Percentiles rank a stretch among this genome's conserved stretches.
Conservation (phyloP, 1,140 invertebrate species). For the Thaumetopoea pityocampa region DNA sequence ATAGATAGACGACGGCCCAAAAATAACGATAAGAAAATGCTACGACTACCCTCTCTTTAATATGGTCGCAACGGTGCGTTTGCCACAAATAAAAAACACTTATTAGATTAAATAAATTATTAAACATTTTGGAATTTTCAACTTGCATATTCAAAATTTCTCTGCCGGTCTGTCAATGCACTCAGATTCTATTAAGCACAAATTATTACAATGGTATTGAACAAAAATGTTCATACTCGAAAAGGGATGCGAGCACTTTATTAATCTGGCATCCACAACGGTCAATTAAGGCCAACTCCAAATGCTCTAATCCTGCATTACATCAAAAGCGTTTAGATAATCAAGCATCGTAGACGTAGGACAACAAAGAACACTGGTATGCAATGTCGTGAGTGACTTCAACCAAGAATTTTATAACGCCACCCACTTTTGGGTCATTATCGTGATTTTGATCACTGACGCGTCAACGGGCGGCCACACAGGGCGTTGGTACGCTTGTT, state of each 20-base stretch:
- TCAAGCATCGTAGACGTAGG: slow-evolving; percentile 36
- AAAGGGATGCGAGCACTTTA: slow-evolving; percentile 21
- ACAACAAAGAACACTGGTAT: slow-evolving; percentile 36
- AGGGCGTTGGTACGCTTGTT: slow-evolving; percentile 47
- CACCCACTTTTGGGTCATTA: slow-evolving; percentile 52
- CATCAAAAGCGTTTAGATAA: slow-evolving; percentile 48
- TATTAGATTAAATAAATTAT: too few relatives aligned
- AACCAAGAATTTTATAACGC: slow-evolving; percentile 62
- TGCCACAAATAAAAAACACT: too few relatives aligned
- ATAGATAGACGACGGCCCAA: too few relatives aligned
- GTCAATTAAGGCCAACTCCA: slow-evolving; percentile 37
- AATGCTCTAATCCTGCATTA: slow-evolving; percentile 29
- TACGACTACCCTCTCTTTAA: too few relatives aligned
- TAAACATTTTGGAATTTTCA: too few relatives aligned
- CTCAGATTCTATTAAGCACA: too few relatives aligned
- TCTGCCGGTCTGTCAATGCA: too few relatives aligned
- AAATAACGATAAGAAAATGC: too few relatives aligned
- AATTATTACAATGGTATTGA: too few relatives aligned
- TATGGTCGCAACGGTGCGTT: too few relatives aligned
- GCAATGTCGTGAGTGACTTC: slow-evolving; percentile 55
- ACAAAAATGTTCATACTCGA: too few relatives aligned
- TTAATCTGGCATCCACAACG: slow-evolving; percentile 33
- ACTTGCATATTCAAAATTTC: too few relatives aligned
- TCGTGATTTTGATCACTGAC: slow-evolving; percentile 56
- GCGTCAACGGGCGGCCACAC: slow-evolving; percentile 55